A percentile compares a stretch with the other conserved stretches of the same genome.
These are phyloP conservation scores for Drosophila pseudoobscura DNA, from an alignment of 1,140 invertebrate genomes.

Conservation along the genomic window DNA sequence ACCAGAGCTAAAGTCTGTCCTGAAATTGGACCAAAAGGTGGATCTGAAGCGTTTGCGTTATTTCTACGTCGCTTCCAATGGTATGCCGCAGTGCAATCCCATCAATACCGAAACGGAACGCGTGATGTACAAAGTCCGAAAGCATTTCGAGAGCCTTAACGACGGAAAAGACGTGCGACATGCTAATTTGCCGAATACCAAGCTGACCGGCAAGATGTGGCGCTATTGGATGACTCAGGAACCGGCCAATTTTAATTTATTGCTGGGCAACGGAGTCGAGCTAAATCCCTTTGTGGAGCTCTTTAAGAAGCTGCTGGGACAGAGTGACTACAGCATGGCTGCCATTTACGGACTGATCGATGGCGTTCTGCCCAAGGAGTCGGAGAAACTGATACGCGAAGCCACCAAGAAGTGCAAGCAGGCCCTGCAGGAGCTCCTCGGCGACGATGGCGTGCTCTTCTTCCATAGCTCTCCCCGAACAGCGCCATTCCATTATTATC, in stretches of 20 bases:
- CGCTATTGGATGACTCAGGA: slow-evolving; percentile 90
- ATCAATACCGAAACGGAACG: slow-evolving; percentile 88
- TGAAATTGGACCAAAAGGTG: slow-evolving; percentile 84
- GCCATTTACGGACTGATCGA: slow-evolving; percentile 88
- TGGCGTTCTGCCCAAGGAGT: slow-evolving; percentile 86
- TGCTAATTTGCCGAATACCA: slow-evolving; percentile 85
- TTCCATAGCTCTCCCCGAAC: slow-evolving; percentile 92
- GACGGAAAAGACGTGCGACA: slow-evolving; percentile 60
- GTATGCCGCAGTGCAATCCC: slow-evolving; percentile 88
- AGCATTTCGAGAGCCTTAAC: slow-evolving; percentile 58
- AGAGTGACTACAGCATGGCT: slow-evolving; percentile 87
- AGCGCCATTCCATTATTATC: slow-evolving; percentile 93
- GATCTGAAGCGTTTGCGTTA: slow-evolving; percentile 89
- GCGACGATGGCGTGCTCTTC: slow-evolving; percentile 91
- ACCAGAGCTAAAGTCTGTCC: slow-evolving; percentile 57
- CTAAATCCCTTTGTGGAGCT: slow-evolving; percentile 85
- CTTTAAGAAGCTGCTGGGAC: slow-evolving; percentile 85
- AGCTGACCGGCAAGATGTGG: slow-evolving; percentile 88
- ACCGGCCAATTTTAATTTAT: slow-evolving; percentile 85
- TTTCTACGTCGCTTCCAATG: slow-evolving; percentile 90
- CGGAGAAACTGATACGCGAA: slow-evolving; percentile 86
- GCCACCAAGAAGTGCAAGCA: slow-evolving; percentile 86
- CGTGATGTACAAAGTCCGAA: slow-evolving; percentile 85
- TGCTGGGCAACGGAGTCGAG: slow-evolving; percentile 87
- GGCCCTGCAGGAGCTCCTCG: slow-evolving; percentile 88